These are phyloP conservation scores for Felis chaus DNA, from an alignment of 2,113 vertebrate species.

Conservation along the genomic window DNA sequence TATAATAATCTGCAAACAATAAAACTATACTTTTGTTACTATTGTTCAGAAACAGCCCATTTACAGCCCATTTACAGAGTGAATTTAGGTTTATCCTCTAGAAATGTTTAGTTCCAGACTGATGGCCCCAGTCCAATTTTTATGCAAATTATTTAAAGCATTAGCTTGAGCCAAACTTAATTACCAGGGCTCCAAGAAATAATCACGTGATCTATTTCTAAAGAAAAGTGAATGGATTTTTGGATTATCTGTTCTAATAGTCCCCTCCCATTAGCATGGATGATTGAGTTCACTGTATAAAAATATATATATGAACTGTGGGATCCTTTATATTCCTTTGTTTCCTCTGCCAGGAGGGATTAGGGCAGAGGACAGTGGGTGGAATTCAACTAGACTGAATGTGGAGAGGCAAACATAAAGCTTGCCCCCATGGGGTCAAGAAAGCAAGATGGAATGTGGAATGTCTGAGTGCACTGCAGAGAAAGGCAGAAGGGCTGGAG, in stretches of 20 bases:
- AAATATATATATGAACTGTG: constrained; percentile 23
- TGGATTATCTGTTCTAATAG: constrained; percentile 56
- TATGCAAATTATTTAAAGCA: constrained; percentile 70
- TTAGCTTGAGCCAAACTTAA: constrained; percentile 70
- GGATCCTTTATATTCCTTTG: constrained; percentile 54
- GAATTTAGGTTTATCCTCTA: constrained; percentile 49
- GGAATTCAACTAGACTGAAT: constrained; percentile 21
- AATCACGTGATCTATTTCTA: constrained; percentile 60
- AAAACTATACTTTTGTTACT: not conserved
- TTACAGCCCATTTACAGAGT: constrained; percentile 33
- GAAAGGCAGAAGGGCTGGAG: not conserved
- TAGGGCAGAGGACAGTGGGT: not conserved
- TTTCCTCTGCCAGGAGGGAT: constrained; percentile 33
- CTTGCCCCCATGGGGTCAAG: not conserved
- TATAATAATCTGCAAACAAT: constrained; percentile 28
- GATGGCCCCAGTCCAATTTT: constrained; percentile 57
- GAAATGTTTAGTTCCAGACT: constrained; percentile 56
- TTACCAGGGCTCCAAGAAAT: constrained; percentile 52
- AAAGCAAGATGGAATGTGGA: not conserved
- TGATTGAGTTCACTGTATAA: constrained; percentile 43
- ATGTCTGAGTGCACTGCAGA: not conserved
- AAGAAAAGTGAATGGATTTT: constrained; percentile 54
- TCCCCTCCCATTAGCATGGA: constrained; percentile 46
- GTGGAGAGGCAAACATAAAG: constrained; percentile 26
- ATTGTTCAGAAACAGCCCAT: constrained; percentile 28